Percentiles rank a stretch among this genome's conserved stretches.
Evolutionary conservation across 2,888 invertebrate species (phyloP).

Genomic region (Cataglyphis cursor): DNA sequence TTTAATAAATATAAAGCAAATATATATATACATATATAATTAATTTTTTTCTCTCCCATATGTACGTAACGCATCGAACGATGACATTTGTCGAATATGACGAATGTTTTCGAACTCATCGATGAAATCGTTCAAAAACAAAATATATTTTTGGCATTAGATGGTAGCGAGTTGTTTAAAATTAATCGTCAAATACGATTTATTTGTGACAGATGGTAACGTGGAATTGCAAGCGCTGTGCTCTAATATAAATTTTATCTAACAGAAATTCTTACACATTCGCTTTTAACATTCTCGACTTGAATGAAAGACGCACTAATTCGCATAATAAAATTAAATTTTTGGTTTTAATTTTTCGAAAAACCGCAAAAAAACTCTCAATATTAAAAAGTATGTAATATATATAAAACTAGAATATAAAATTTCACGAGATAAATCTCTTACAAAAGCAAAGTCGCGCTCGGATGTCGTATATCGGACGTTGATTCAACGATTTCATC

Average conservation of each 20-base stretch:
- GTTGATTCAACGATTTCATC: slow-evolving; percentile 23
- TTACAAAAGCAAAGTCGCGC: slow-evolving; percentile 34
- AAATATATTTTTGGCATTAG: slow-evolving; percentile 31
- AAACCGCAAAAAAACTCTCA: slow-evolving; percentile 27
- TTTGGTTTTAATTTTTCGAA: slow-evolving; percentile 22
- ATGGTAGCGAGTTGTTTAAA: slow-evolving; percentile 15
- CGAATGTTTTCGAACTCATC: slow-evolving; percentile 5
- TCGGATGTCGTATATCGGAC: slow-evolving; percentile 4
- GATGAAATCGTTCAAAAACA: slow-evolving; percentile 50
- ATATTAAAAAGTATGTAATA: not conserved
- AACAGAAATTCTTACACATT: not conserved
- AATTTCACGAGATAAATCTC: slow-evolving; percentile 35
- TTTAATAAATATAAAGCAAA: slow-evolving; percentile 37
- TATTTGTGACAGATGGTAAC: slow-evolving; percentile 41
- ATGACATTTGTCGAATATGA: slow-evolving; percentile 20
- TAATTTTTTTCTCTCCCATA: not conserved
- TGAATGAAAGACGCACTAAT: slow-evolving; percentile 10
- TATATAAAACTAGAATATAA: slow-evolving; percentile 33
- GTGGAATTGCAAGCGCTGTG: slow-evolving; percentile 13
- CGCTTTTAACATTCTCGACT: not conserved
- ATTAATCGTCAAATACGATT: slow-evolving; percentile 37
- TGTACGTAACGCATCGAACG: slow-evolving; percentile 11
- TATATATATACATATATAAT: not conserved
- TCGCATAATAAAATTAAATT: slow-evolving; percentile 34
- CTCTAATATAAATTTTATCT: slow-evolving; percentile 26